phyloP scores from a whole-genome alignment of 2,888 invertebrate species.

The Hofmannophila pseudospretella region DNA sequence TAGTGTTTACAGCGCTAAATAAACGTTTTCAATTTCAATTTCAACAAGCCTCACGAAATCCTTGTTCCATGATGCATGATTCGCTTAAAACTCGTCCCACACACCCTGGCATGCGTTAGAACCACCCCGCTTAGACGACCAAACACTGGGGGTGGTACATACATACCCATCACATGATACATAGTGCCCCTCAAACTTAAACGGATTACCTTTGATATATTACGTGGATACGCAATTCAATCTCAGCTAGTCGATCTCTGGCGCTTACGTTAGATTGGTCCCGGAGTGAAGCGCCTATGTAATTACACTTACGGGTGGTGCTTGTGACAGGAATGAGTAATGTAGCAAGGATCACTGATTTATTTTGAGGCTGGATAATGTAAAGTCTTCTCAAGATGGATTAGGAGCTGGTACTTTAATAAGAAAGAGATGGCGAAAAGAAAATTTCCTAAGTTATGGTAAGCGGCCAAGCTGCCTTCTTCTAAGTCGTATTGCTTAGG shows the following conservation, averaged over 20 bases:
- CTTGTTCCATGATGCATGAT: no score
- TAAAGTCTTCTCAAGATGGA: neutral
- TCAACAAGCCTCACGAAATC: no score
- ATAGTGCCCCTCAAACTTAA: constrained; percentile 75
- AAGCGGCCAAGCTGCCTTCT: no score
- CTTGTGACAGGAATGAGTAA: constrained; percentile 4
- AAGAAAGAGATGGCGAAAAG: no score
- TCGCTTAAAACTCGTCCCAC: constrained; percentile 26
- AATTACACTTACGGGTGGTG: constrained; percentile 31
- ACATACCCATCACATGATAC: constrained; percentile 66
- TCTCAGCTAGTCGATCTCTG: constrained; percentile 66
- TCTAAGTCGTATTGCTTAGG: no score
- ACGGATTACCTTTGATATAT: constrained; percentile 78
- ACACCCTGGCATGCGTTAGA: constrained; percentile 54
- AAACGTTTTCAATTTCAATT: no score
- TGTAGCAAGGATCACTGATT: neutral
- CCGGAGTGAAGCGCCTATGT: constrained; percentile 43
- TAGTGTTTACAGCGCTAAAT: no score
- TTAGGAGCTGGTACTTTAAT: no score
- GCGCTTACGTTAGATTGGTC: constrained; percentile 57
- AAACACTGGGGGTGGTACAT: constrained; percentile 60
- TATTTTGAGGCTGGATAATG: no score
- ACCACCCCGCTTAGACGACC: constrained; percentile 71
- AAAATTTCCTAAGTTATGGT: no score
- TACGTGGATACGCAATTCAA: constrained; percentile 71